Percentiles rank a stretch among this genome's conserved stretches.
These are phyloP conservation scores for Perizoma affinitatum DNA, from an alignment of 2,888 invertebrate genomes.

Conservation along the genomic window DNA sequence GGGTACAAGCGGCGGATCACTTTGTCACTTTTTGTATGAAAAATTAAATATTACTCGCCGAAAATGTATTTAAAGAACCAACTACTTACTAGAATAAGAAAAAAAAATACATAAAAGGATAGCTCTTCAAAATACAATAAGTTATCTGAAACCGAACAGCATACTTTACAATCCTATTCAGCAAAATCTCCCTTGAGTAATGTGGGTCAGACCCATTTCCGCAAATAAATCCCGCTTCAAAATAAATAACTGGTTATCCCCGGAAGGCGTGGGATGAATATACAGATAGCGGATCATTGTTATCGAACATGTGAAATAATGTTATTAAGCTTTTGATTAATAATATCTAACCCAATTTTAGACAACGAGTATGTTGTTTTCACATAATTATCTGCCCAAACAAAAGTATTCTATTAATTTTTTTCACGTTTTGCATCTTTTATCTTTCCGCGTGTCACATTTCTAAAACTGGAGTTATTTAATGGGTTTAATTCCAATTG, in stretches of 20 bases:
- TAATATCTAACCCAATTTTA: constrained; percentile 32
- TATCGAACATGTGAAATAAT: constrained; percentile 53
- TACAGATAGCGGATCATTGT: constrained; percentile 54
- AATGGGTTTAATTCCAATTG: too few relatives aligned
- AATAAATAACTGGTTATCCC: constrained; percentile 72
- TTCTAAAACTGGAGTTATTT: too few relatives aligned
- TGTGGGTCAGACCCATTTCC: constrained; percentile 76
- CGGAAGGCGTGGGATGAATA: constrained; percentile 51
- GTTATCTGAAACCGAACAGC: constrained; percentile 67
- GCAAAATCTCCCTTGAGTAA: constrained; percentile 77
- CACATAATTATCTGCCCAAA: too few relatives aligned
- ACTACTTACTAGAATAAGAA: constrained; percentile 1
- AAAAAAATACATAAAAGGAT: constrained; percentile 38
- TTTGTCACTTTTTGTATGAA: constrained; percentile 12
- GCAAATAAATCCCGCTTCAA: constrained; percentile 77
- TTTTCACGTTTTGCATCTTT: too few relatives aligned
- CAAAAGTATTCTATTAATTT: too few relatives aligned
- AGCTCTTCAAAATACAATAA: constrained; percentile 63
- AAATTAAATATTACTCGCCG: too few relatives aligned
- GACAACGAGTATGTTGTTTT: too few relatives aligned
- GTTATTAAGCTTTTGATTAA: constrained; percentile 43
- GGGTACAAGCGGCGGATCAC: neutral
- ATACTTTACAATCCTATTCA: constrained; percentile 74
- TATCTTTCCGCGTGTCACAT: too few relatives aligned
- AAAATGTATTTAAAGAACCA: too few relatives aligned